Evolutionary conservation across 2,113 vertebrate species (phyloP).

Genomic region (Periophthalmus modestus): DNA sequence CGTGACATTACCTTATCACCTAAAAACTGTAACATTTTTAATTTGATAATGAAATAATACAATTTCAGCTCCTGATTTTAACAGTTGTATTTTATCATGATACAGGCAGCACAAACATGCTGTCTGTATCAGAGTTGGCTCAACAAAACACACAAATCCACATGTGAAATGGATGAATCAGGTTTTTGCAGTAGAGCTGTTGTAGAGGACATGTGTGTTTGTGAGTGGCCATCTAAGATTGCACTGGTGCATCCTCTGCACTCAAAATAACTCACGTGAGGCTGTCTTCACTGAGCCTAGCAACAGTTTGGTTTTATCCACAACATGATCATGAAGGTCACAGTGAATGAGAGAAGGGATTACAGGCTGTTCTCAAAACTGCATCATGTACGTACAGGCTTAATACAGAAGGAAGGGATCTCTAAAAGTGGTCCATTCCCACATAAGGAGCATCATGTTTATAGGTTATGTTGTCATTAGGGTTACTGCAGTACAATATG

Average conservation of each 20-base stretch:
- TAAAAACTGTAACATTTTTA: background rate
- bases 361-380: slow-evolving; percentile 64
- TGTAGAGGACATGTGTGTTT: background rate
- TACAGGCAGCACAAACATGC: background rate
- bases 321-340: slow-evolving; percentile 69
- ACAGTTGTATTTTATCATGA: background rate
- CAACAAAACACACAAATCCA: background rate
- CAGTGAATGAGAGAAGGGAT: slow-evolving; percentile 55
- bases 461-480: background rate
- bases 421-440: slow-evolving; percentile 9
- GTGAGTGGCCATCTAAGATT: slow-evolving; percentile 20
- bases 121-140: background rate
- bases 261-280: slow-evolving; percentile 68
- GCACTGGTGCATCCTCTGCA: slow-evolving; percentile 18
- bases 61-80: background rate
- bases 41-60: background rate
- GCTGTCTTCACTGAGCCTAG: slow-evolving; percentile 50
- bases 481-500: background rate
- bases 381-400: slow-evolving; percentile 61
- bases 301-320: slow-evolving; percentile 59
- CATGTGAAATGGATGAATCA: background rate
- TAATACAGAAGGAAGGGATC: slow-evolving; percentile 28
- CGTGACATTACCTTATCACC: slow-evolving; percentile 33
- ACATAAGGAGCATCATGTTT: background rate
- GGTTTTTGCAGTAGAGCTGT: background rate